Evolutionary conservation across 53 echinoderm and acorn worm genomes (phyloP).

Genomic region (Apostichopus leukothele): DNA sequence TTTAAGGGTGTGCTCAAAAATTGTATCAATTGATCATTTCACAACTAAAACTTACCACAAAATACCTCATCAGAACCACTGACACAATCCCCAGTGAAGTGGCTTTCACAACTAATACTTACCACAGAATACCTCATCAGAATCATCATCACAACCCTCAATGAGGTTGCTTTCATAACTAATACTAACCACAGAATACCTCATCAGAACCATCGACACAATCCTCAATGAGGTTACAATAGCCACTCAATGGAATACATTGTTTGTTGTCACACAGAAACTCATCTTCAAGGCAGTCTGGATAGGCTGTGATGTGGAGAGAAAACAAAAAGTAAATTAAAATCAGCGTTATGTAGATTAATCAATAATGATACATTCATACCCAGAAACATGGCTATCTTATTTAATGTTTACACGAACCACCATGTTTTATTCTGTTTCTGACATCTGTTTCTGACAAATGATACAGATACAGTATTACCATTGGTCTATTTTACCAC

Average conservation of each 20-base stretch:
- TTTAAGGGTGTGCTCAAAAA: too few species aligned
- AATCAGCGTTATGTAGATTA: too few species aligned
- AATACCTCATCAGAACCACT: slow-evolving; percentile 55
- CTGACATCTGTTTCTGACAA: too few species aligned
- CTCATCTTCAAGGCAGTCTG: slow-evolving; percentile 43
- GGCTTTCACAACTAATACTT: background rate
- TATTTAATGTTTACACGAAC: too few species aligned
- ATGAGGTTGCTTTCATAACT: too few species aligned
- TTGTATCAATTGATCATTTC: too few species aligned
- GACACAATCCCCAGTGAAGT: slow-evolving; percentile 53
- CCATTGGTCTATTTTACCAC: too few species aligned
- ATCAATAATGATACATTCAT: too few species aligned
- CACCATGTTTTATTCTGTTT: too few species aligned
- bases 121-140: slow-evolving; percentile 57
- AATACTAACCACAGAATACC: slow-evolving; percentile 52
- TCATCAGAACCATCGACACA: slow-evolving; percentile 66
- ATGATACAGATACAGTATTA: too few species aligned
- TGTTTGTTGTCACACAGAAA: slow-evolving; percentile 56
- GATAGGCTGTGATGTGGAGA: slow-evolving; percentile 34
- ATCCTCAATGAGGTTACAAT: slow-evolving; percentile 58
- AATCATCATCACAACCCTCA: slow-evolving; percentile 50
- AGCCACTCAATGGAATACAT: slow-evolving; percentile 43
- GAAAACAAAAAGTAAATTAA: background rate
- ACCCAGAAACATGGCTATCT: too few species aligned
- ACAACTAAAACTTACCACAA: slow-evolving; percentile 52